Evolutionary conservation across 2,888 invertebrate species (phyloP).

Genomic region (Hermaeophaga mercurialis): DNA sequence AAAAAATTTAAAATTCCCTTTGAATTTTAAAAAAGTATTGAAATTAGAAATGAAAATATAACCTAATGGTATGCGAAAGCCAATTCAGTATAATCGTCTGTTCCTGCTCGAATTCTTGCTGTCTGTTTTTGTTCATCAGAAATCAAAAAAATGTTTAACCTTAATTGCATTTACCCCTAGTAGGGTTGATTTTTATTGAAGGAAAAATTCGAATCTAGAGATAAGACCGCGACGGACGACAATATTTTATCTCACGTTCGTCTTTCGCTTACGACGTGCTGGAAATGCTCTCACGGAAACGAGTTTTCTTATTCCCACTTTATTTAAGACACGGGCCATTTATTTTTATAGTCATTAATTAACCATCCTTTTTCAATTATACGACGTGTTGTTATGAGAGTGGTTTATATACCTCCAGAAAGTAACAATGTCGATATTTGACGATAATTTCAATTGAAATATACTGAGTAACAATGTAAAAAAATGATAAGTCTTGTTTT

Average conservation of each 20-base stretch:
- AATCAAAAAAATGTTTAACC: conserved; percentile 2
- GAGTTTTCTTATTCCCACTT: not conserved
- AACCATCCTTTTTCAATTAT: conserved; percentile 5
- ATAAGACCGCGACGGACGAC: not conserved
- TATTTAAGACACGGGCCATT: conserved; percentile 3
- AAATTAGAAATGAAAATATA: not conserved
- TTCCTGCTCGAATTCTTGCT: not conserved
- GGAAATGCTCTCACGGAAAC: not conserved
- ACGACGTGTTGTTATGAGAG: too few relatives aligned
- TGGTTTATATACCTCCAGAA: too few relatives aligned
- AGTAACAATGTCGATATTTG: too few relatives aligned
- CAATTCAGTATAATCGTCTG: not conserved
- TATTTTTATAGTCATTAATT: conserved; percentile 1
- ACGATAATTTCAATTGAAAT: too few relatives aligned
- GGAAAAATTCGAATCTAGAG: conserved; percentile 10
- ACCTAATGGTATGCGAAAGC: not conserved
- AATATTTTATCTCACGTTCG: conserved; percentile 8
- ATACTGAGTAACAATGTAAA: too few relatives aligned
- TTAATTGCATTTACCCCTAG: conserved; percentile 16
- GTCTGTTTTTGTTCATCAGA: conserved; percentile 7
- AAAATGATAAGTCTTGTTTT: too few relatives aligned
- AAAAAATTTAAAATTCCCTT: too few relatives aligned
- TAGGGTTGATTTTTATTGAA: conserved; percentile 10
- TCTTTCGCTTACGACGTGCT: conserved; percentile 5
- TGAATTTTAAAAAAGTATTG: too few relatives aligned